A percentile compares a stretch with the other conserved stretches of the same genome.
Evolutionary conservation across 1,140 invertebrate species (phyloP).

Genomic region (Scylla paramamosain): DNA sequence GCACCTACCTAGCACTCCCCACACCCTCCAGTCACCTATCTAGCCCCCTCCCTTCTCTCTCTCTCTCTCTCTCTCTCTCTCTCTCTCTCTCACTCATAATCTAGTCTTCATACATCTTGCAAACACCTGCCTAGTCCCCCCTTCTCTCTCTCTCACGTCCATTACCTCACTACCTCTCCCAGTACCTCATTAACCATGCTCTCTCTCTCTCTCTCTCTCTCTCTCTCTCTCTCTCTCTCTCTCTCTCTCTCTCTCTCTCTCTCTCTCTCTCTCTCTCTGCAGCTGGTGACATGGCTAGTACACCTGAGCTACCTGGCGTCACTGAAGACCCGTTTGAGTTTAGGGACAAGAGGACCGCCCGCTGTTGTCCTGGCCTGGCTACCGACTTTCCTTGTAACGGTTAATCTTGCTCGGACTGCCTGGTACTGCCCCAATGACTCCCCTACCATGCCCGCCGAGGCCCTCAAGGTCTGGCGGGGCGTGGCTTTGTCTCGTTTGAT

Average conservation of each 20-base stretch:
- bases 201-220: too few species aligned
- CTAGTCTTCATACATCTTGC: too few species aligned
- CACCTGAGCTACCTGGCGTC: slow-evolving; percentile 73
- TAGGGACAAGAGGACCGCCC: slow-evolving; percentile 70
- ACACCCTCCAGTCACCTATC: neutral
- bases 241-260: too few species aligned
- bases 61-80: too few species aligned
- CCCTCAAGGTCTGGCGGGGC: slow-evolving; percentile 27
- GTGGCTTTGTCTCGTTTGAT: slow-evolving; percentile 48
- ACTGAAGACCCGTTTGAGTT: slow-evolving; percentile 56
- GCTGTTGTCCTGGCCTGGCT: slow-evolving; percentile 77
- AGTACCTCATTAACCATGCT: too few species aligned
- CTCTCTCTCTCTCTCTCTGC: neutral
- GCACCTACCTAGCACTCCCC: neutral
- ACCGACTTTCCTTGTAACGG: slow-evolving; percentile 78
- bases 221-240: too few species aligned
- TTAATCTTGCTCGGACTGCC: slow-evolving; percentile 79
- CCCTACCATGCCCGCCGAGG: neutral
- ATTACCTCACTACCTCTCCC: too few species aligned
- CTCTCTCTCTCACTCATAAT: neutral
- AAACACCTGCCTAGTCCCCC: too few species aligned
- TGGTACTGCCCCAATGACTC: slow-evolving; percentile 17
- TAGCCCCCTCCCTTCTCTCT: too few species aligned
- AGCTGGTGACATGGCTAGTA: slow-evolving; percentile 56
- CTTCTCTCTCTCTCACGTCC: too few species aligned